Evolutionary conservation across 30 jellyfish, hydroid and myxozoan species (phyloP), one percentile per base, ranked within the genome.

Genomic region (Aurelia aurita complex sp. Pacific): DNA sequence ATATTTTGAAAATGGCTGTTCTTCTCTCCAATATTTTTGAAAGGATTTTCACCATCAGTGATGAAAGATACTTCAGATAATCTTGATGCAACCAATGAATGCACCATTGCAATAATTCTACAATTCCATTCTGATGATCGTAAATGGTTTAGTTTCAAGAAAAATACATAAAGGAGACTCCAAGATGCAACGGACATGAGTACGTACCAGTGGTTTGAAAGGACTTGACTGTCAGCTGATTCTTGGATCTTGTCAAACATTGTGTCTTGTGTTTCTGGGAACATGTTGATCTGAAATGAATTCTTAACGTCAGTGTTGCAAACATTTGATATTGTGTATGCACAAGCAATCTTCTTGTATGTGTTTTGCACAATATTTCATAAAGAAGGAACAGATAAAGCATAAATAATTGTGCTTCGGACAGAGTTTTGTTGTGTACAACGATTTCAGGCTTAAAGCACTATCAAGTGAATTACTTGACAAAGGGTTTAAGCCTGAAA

Each of bases 31-130:
- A 94, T 64, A 10, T 34, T 77, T 15, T 85, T 53, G 63, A 94
- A 88, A 17, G 96, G 97, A 85, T 97, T 79, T n/a, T 85, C 87
- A 46, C 57, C 57, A n/a, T 85, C 97, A 15, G 80, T 0, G 15
- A 88, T 23, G 11, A 88, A 55, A 23, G 90, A 79, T 18, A 66
- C 18, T 46, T 94, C 97, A 9, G 77, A 38, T 7, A 73, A 10
- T 38, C 89, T 83, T 9, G 83, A 42, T 17, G 80, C 87, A 0
- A 82, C 80, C 74, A 94, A 40, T 5, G 98, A 93, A 67, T 94
- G 98, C 16, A 80, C 50, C 87, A 87, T 52, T 2, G 98, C 97
- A 4, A 94, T 76, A 34, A 94, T 55, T n/a, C 98, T 70, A 77
- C 95, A 88, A 74, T 73, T 88, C 97, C 97, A 94, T 65, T 87